These are phyloP conservation scores for Dorcus parallelipipedus DNA, from an alignment of 2,888 invertebrate genomes.

Conservation along the genomic window DNA sequence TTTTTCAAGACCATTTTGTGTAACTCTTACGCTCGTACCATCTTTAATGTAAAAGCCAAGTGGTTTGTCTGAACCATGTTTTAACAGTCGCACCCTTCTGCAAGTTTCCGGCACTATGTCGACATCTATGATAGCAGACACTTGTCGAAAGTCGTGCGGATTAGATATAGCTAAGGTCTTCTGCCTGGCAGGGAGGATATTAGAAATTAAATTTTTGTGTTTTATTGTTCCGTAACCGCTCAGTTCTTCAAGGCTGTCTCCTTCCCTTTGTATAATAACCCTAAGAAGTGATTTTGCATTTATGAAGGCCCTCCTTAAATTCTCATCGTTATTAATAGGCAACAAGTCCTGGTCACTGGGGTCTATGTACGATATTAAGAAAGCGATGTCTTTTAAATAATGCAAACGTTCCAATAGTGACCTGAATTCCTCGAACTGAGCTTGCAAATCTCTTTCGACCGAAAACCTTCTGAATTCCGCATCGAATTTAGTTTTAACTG, in stretches of 20 bases:
- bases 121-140: slow-evolving; percentile 99
- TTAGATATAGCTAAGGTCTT: slow-evolving; percentile 88
- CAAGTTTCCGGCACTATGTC: slow-evolving; percentile 98
- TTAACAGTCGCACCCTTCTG: slow-evolving; percentile 86
- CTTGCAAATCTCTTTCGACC: slow-evolving; percentile 70
- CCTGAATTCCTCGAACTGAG: slow-evolving; percentile 86
- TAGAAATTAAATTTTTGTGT: slow-evolving; percentile 77
- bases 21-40: slow-evolving; percentile 84
- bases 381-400: slow-evolving; percentile 78
- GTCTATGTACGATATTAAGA: slow-evolving; percentile 95
- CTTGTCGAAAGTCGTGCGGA: slow-evolving; percentile 97
- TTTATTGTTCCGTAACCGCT: slow-evolving; percentile 92
- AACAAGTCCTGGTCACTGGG: slow-evolving; percentile 92
- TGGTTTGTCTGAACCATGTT: slow-evolving; percentile 97
- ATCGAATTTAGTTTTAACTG: slow-evolving; percentile 95
- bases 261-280: slow-evolving; percentile 89
- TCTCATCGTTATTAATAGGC: slow-evolving; percentile 99
- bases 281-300: slow-evolving; percentile 84
- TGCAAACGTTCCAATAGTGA: slow-evolving; percentile 80
- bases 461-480: slow-evolving; percentile 97
- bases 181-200: slow-evolving; percentile 70
- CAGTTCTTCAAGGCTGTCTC: slow-evolving; percentile 87
- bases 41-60: slow-evolving; percentile 95
- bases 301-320: slow-evolving; percentile 83
- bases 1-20: slow-evolving; percentile 83